Evolutionary conservation across 2,888 invertebrate genomes (phyloP), one percentile per base, ranked within the genome.

Genomic region (Ophion obscuratus): DNA sequence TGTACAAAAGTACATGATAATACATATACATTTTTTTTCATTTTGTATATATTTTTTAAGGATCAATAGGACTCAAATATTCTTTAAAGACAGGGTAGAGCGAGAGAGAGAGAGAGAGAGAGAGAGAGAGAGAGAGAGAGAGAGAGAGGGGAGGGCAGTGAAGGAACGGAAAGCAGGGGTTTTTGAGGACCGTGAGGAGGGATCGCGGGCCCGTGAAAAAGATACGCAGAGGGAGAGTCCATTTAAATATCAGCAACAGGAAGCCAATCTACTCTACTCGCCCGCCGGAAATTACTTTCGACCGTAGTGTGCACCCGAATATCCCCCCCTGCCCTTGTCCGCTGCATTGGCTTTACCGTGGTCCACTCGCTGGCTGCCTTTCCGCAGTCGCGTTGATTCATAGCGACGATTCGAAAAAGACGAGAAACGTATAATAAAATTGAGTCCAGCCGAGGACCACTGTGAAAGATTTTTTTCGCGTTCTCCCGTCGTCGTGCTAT

Each of bases 191-290:
- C 24, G n/a, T 11, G 20, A 66, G 31, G 2, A 10, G 31, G 53
- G 53, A 66, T 64, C 31, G 66, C n/a, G 47, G 61, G 20, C 17
- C 14, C 24, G 64, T 47, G 36, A 66, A 62, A 73, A 57, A 73
- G 36, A 59, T 17, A 61, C 53, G 59, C 59, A 53, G 36, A 47
- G 66, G 68, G 67, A 64, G 73, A 87, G 87, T 82, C 88, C 88
- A 89, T 91, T 91, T 89, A 85, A 90, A 90, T 89, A 91, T 91
- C 89, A 88, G 87, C 89, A 90, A 90, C 88, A 88, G 90, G 90
- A 90, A 90, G 89, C 86, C 90, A 90, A 91, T 89, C 89, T 89
- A 88, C 88, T 86, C 87, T 88, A 88, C 89, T 90, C 87, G 87
- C 85, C 75, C 85, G 86, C 88, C 91, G 91, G 91, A 91, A 91